A percentile compares a stretch with the other conserved stretches of the same genome.
Conservation (phyloP, 1,140 invertebrate genomes). For the Nasonia giraulti region DNA sequence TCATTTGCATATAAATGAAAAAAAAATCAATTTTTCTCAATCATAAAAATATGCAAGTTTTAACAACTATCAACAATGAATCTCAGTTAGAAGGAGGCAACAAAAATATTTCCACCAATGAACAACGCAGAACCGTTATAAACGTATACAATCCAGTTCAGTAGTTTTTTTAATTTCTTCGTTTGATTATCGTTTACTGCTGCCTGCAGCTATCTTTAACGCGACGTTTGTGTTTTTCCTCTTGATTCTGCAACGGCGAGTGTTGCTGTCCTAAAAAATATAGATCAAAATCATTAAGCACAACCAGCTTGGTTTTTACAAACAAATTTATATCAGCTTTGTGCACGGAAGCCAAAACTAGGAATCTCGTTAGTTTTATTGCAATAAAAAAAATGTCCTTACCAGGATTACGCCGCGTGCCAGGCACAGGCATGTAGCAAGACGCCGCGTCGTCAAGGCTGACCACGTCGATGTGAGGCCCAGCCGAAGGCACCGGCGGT, state of each 20-base stretch:
- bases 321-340: background rate
- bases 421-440: constrained; percentile 86
- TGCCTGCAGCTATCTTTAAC: constrained; percentile 74
- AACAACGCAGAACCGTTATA: background rate
- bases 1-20: too few relatives aligned
- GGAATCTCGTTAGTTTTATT: background rate
- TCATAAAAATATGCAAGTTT: background rate
- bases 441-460: constrained; percentile 75
- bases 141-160: background rate
- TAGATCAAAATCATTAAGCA: background rate
- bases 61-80: constrained; percentile 11
- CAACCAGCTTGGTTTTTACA: background rate
- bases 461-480: constrained; percentile 55
- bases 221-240: constrained; percentile 73
- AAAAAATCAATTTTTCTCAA: background rate
- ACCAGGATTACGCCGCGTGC: constrained; percentile 78
- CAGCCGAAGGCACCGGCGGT: constrained; percentile 39
- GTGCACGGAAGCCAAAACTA: too few relatives aligned
- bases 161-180: background rate
- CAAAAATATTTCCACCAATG: constrained; percentile 41
- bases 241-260: constrained; percentile 69
- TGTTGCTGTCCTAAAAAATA: constrained; percentile 32
- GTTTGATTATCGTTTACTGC: constrained; percentile 61
- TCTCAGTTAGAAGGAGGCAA: background rate
- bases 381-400: background rate